Evolutionary conservation across 2,888 invertebrate species (phyloP), one percentile per base, ranked within the genome.

Genomic region (Odontocerum albicorne): DNA sequence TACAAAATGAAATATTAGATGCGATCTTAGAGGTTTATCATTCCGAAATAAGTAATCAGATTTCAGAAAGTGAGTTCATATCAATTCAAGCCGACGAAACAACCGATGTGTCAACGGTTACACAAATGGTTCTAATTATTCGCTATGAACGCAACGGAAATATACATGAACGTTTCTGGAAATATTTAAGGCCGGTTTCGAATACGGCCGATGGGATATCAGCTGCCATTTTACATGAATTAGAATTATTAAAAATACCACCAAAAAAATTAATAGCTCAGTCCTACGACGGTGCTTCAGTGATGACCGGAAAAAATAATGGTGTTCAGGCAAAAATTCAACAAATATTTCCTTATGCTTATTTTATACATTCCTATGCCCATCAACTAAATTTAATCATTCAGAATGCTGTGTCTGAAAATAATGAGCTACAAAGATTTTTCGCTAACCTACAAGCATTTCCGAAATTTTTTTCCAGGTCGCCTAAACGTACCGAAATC

Each of bases 1-100:
- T 67, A 46, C 67, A 65, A 58, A 67, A 66, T 55, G 66, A 68
- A 42, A 44, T 69, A 4, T 51, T 68, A 17, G 60, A 67, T 10
- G 64, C 62, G 19, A 67, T 68, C 49, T 56, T 67, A 8, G 62
- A 63, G 38, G 64, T 67, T 3, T 66, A 60, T 47, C 61, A 49
- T 12, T 63, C 64, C 22, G 57, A 64, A 53, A 64, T 68, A 32
- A 36, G 33, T 6, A 43, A 45, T 27, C 65, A 68, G 63, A 66
- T 69, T 32, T 36, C 53, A n/a, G 36, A 45, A 13, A 50, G 57
- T 6, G 35, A 35, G 6, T 35, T 35, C 12, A 10, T 35, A 12
- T 35, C 35, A 35, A 12, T 35, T 35, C 35, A 59, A 61, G 49
- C 47, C 43, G 43, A 55, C 55, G 58, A 45, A 33, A 45, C 45